Base-by-base conservation (phyloP, 2,797 vertebrate genomes). In the Dendrocincla tyrannina region DNA sequence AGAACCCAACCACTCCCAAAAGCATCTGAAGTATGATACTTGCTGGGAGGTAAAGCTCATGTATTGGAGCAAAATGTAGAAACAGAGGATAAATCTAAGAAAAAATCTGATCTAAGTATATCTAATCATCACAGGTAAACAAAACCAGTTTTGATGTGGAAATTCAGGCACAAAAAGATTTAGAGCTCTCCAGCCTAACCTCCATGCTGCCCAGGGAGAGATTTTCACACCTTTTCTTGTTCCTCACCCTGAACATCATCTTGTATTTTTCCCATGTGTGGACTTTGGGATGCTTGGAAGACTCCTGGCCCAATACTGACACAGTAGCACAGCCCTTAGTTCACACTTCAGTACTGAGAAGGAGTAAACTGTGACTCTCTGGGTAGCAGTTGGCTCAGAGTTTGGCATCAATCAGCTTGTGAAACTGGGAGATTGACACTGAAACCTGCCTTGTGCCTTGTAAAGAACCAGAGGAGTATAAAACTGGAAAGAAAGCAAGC, bases 371-470 rank as follows among this genome's bases (percentile, higher is more conserved):
- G 49, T 69, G 77, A 91, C 64, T 96, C 88, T 68, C 88, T 1
- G n/a, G 83, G 68, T 55, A 95, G 85, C 64, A 76, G 81, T 17
- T 86, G 76, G 84, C 90, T 56, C 60, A 16, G 68, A 75, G 42
- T 32, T 93, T 79, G 72, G 73, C 89, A 92, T 95, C 94, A 78
- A 53, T 92, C 95, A 93, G 80, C 85, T 85, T 79, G 78, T 91
- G 86, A 97, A 95, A 82, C 67, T 15, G 73, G 56, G 73, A 68
- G 92, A 86, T 87, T 93, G 91, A 94, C 70, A 42, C 78, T 76
- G 89, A 93, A 86, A 67, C 83, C 85, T 92, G 69, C 83, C 76
- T 67, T 46, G 47, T 93, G 78, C 75, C 86, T 95, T 63, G 87
- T 59, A 56, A 91, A 90, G 64, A 93, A 30, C 35, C 27, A 42